These are phyloP conservation scores for Okapia johnstoni DNA, from an alignment of 2,113 vertebrate species.

Conservation along the genomic window DNA sequence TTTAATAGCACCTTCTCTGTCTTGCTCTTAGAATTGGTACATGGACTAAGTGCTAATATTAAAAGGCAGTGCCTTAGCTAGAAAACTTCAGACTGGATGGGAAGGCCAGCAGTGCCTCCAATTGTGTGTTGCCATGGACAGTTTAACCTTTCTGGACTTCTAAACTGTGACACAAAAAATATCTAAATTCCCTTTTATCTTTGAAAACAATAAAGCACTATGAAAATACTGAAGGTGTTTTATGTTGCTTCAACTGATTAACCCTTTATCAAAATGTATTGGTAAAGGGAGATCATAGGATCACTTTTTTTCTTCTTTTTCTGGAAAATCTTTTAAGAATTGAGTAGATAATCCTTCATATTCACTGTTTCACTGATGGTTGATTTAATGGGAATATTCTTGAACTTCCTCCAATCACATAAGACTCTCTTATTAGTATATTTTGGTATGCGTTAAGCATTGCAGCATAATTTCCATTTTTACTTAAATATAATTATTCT, in stretches of 20 bases:
- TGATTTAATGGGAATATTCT: not conserved
- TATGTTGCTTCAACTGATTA: not conserved
- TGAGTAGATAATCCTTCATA: not conserved
- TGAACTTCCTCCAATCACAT: not conserved
- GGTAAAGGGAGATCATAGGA: not conserved
- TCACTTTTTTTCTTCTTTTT: not conserved
- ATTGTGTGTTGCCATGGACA: accelerated
- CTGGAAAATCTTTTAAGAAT: not conserved
- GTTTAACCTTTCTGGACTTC: not conserved
- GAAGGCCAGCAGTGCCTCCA: not conserved
- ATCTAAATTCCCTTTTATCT: not conserved
- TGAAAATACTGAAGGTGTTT: not conserved
- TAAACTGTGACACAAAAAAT: not conserved
- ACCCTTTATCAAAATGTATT: not conserved
- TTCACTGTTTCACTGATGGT: not conserved
- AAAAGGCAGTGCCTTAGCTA: not conserved
- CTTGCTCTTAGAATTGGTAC: not conserved
- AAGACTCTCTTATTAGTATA: not conserved
- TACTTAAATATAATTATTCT: not conserved
- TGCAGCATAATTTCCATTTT: not conserved
- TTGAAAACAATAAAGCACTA: not conserved
- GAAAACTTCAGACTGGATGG: not conserved
- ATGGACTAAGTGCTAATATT: not conserved
- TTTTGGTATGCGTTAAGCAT: not conserved
- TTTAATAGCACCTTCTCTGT: not conserved